Base-by-base conservation (phyloP, 2,113 vertebrate species). In the Odocoileus virginianus region DNA sequence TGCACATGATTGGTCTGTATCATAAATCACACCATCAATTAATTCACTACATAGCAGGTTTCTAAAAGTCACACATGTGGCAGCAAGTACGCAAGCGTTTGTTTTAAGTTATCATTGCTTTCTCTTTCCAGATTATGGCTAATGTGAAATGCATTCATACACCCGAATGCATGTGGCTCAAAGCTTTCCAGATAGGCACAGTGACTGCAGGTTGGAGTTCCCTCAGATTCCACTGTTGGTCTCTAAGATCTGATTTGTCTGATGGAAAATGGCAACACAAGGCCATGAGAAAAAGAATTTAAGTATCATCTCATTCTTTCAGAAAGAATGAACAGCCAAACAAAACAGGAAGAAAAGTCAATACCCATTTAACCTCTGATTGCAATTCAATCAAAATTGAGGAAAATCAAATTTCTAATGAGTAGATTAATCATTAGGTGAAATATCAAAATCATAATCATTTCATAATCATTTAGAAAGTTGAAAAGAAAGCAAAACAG, bases 1-100 rank as follows among this genome's bases (percentile, higher is more conserved):
- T 98, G 99, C 98, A 99, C 98, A 99, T 98, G 98, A 99, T 99
- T 99, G 99, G 98, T 99, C 98, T 99, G 21, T 97, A 98, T 98
- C 94, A 98, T 98, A 86, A 96, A 97, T 98, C 98, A 79, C 96
- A 98, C 98, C 98, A 67, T 61, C 97, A 98, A 98, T 96, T 97
- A 98, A 98, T 96, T 97, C 98, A 98, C 67, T 97, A 97, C 95
- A 98, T 82, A 98, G 97, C 97, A 98, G 94, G 97, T 94, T 96
- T 98, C 93, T 97, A 98, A 50, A 97, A 96, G 87, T 98, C 87
- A 98, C 0, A 85, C 89, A 98, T 50, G 94, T 82, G 98, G 90
- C 28, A 97, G 82, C 71, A 94, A 81, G 58, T 40, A 60, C 2
- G 43, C 33, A 57, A 36, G 81, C 52, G 2, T 87, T 88, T 58